Percentiles rank a stretch among this genome's conserved stretches.
Evolutionary conservation across 2,888 invertebrate species (phyloP).

Genomic region (Lepeophtheirus nordmannii): DNA sequence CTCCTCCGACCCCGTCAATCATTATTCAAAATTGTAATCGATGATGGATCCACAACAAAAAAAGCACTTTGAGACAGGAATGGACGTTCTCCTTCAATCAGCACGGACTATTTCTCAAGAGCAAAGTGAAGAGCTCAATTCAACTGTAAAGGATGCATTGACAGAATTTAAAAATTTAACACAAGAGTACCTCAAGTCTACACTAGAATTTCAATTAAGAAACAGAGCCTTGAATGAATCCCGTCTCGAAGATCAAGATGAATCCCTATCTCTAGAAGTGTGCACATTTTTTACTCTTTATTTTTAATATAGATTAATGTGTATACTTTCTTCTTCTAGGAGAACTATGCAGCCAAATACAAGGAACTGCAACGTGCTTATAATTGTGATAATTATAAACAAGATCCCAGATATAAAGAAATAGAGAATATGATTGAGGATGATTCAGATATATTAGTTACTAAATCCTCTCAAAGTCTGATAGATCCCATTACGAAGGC

Average conservation of each 20-base stretch:
- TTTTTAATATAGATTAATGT: background rate
- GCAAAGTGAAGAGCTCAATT: too few relatives aligned
- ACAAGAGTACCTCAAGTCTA: too few relatives aligned
- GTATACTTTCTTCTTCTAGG: background rate
- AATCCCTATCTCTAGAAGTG: too few relatives aligned
- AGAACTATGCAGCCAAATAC: background rate
- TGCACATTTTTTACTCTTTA: too few relatives aligned
- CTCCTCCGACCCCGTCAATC: too few relatives aligned
- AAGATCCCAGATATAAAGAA: background rate
- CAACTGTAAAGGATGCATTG: too few relatives aligned
- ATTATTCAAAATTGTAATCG: background rate
- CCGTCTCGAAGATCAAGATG: too few relatives aligned
- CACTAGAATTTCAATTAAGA: too few relatives aligned
- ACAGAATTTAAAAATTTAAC: too few relatives aligned
- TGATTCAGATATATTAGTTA: background rate
- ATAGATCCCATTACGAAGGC: background rate
- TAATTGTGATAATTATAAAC: background rate
- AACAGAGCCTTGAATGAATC: too few relatives aligned
- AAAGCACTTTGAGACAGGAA: background rate
- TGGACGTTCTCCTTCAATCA: background rate
- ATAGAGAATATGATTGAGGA: background rate
- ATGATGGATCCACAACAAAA: background rate
- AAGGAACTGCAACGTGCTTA: background rate
- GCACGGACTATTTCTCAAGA: background rate
- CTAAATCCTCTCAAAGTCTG: background rate